Evolutionary conservation across 1,140 invertebrate species (phyloP), one percentile per base, ranked within the genome.

Genomic region (Colletes gigas): DNA sequence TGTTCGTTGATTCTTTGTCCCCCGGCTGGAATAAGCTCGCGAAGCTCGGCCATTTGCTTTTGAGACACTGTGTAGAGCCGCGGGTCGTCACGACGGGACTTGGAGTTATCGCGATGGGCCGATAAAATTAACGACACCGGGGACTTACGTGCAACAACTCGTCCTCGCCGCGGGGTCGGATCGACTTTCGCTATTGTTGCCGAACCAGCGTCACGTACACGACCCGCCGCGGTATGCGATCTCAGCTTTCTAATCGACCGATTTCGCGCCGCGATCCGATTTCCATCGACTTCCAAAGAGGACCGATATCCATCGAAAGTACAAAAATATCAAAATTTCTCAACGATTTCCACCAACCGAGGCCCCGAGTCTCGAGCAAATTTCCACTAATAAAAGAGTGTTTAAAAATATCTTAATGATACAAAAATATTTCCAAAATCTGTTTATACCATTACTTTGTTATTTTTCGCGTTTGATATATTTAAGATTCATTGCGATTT

Each of bases 101-200:
- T n/a, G 41, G 39, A 14, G 62, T 57, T 55, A 73, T 68, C 63
- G 30, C 69, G 81, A 79, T 62, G 60, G 50, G 17, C 15, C 54
- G 69, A 62, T 47, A 54, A 82, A 73, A 79, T 82, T 73, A 72
- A 82, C 69, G 77, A 63, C 65, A 60, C 30, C 54, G 15, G 17
- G 59, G 14, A 71, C 59, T 78, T 62, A 12, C 39, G 30, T 44
- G 75, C 63, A 60, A 78, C 62, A 65, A 47, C 30, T 30, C 41
- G 54, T 59, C 62, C 63, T 41, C 57, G 65, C 21, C 47, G 21
- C 57, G 39, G 73, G 78, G 75, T 81, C 55, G 54, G 15, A 65
- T 72, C 80, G 73, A 71, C 50, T 78, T 70, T 62, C 59, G 66
- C 81, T 63, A 82, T 82, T 82, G 80, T 81, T 81, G 54, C 67